Evolutionary conservation across 2,888 invertebrate genomes (phyloP), one percentile per base, ranked within the genome.

Genomic region (Volucella zonaria): DNA sequence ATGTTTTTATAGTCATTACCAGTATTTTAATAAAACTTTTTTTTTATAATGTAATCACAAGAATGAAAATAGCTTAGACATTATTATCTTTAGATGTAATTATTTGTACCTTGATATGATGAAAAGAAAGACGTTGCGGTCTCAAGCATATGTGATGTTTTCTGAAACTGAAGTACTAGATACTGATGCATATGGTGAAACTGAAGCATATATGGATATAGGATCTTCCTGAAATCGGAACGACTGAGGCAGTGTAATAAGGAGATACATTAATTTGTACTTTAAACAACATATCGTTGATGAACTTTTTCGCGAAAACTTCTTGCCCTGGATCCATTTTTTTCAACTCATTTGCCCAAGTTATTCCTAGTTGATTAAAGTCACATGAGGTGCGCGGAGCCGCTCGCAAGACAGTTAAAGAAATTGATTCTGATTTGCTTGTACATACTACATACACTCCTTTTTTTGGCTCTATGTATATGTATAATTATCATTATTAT

Each of bases 321-420:
- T 51, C 2, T 2, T 51, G 56, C 31, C 51, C 18, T 9, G 1
- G 8, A 51, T 51, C 51, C 0, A 51, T 18, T 51, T 51, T 51
- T 51, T 51, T 15, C 15, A 51, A 6, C 10, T 51, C 51, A 51
- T 51, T 51, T 15, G 51, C 4, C 3, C 11, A 51, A 14, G 51
- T 51, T 51, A n/a, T 51, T 51, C 51, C 51, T 51, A 51, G 18
- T 15, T 51, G 15, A 51, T 51, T 51, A 51, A 51, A 51, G 51
- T 51, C 51, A 51, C 51, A 51, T 18, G 51, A 51, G 51, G 51
- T 51, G 51, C 18, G 51, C 51, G 51, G 8, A 51, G 11, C 18
- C 51, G 15, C 11, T 51, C 51, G 51, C 51, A 51, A 8, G 11
- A 1, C 51, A 51, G 8, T 51, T 51, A 23, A 10, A 51, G 11